Evolutionary conservation across 2,888 invertebrate species (phyloP), one percentile per base, ranked within the genome.

Genomic region (Trichopria drosophilae): DNA sequence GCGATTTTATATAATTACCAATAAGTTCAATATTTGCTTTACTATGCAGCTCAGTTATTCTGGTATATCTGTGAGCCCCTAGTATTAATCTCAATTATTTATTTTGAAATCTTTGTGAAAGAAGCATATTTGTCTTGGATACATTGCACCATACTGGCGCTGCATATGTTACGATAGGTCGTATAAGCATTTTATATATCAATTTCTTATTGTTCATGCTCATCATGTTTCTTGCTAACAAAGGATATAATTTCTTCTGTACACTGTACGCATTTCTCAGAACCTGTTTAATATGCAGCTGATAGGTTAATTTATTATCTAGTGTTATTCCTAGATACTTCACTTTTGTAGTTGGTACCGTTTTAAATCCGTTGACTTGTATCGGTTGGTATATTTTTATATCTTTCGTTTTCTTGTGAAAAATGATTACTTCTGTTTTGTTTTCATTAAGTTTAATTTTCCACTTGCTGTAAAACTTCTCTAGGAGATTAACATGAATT

Each of bases 171-270:
- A 60, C 34, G 4, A 55, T 51, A 1, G 57, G 55, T 34, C 57
- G 41, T 3, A 60, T 37, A 24, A 43, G 55, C 34, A 53, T 53
- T 35, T 44, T 51, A 13, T 67, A 66, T 10, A 66, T 57, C 13
- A 63, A 9, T 50, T 45, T 53, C 52, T 66, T 65, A 13, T 66
- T n/a, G n/a, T n/a, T n/a, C n/a, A n/a, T n/a, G n/a, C 60, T 9
- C 6, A 26, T 24, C 16, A 58, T 60, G 5, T 54, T 50, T 15
- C 48, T 47, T 0, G 37, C 46, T 45, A 67, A 34, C 18, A 65
- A 34, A 9, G 63, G 55, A 29, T 64, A 64, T 6, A 64, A 5
- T 32, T 58, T 59, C 43, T 44, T 56, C 6, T 45, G 34, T 1
- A 57, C 47, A 4, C n/a, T n/a, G 7, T 56, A 49, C 2, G 51